Evolutionary conservation across 92 coral and sea anemone species (phyloP).

Genomic region (Epizoanthus scotinus): DNA sequence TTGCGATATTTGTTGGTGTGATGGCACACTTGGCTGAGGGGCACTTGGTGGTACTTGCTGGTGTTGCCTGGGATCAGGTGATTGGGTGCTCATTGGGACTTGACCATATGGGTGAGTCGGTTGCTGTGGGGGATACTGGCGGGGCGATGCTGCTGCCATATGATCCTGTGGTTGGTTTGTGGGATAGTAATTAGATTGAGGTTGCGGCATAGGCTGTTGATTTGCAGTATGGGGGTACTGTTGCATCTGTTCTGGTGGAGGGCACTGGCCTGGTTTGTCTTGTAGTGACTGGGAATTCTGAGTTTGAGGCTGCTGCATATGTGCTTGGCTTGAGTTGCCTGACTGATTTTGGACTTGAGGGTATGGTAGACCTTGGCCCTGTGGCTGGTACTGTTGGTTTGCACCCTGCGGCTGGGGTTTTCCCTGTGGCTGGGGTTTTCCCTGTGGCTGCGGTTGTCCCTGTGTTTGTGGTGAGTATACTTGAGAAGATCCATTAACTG

Average conservation of each 20-base stretch:
- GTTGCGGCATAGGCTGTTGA: slow-evolving; percentile 18
- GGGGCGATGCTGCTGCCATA: slow-evolving; percentile 8
- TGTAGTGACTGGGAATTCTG: not conserved
- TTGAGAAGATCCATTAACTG: slow-evolving; percentile 29
- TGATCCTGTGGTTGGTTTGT: slow-evolving; percentile 20
- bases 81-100: slow-evolving; percentile 25
- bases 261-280: not conserved
- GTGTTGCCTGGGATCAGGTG: slow-evolving; percentile 23
- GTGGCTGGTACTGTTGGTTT: not conserved
- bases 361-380: not conserved
- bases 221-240: not conserved
- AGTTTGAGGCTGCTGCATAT: too few relatives aligned
- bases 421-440: slow-evolving; percentile 25
- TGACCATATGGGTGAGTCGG: slow-evolving; percentile 21
- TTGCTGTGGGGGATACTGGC: slow-evolving; percentile 25
- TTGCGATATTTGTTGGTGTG: slow-evolving; percentile 36
- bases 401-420: slow-evolving; percentile 28
- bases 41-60: slow-evolving; percentile 23
- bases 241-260: not conserved
- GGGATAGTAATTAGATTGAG: slow-evolving; percentile 12
- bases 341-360: not conserved
- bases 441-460: slow-evolving; percentile 41
- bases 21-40: slow-evolving; percentile 10
- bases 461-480: slow-evolving; percentile 31
- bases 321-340: too few relatives aligned